phyloP scores from a whole-genome alignment of 2,113 vertebrate genomes.

The Cricetomys ansorgei region DNA sequence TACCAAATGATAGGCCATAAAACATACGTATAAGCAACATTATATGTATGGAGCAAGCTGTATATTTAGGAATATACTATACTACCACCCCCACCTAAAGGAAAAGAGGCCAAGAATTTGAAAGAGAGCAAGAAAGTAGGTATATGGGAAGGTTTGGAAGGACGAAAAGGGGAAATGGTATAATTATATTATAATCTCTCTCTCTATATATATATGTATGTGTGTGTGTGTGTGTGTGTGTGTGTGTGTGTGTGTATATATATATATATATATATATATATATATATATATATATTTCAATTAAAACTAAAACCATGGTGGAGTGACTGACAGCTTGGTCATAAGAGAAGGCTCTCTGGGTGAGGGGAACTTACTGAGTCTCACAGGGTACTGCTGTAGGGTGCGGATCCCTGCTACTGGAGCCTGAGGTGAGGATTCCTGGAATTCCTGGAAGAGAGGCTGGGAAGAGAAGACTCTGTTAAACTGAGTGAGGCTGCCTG shows the following conservation, averaged over 20 bases:
- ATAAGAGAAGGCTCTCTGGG: neutral
- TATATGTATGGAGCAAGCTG: neutral
- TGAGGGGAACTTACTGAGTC: neutral
- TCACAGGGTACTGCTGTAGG: neutral
- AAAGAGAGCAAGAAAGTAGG: neutral
- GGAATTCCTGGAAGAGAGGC: neutral
- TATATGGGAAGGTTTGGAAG: neutral
- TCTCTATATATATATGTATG: too few species aligned
- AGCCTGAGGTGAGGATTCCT: neutral
- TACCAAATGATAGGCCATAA: neutral
- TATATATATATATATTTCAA: neutral
- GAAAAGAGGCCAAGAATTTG: neutral
- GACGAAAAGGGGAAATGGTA: neutral
- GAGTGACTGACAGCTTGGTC: neutral
- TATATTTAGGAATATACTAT: neutral
- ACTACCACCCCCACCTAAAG: neutral
- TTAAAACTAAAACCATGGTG: neutral
- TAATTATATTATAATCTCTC: neutral
- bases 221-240: too few species aligned
- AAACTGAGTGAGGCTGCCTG: neutral
- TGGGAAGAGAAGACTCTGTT: neutral
- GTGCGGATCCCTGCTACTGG: neutral
- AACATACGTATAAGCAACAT: too few species aligned
- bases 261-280: too few species aligned
- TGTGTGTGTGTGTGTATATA: too few species aligned